Conservation (phyloP, 2,113 vertebrate genomes). For the Aptenodytes patagonicus region DNA sequence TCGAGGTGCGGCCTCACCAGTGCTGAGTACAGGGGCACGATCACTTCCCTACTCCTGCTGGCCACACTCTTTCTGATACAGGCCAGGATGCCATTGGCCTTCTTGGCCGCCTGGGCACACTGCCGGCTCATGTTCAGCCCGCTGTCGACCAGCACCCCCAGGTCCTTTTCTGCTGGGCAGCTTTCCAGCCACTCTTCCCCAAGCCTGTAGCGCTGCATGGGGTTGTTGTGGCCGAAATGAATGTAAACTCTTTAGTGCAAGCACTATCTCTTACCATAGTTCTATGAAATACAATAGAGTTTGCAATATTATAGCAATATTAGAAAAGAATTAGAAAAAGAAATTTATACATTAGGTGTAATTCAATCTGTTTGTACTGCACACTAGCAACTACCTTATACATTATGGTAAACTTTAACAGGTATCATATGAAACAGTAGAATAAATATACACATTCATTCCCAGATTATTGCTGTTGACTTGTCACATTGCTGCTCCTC, state of each 20-base stretch:
- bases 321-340: background rate
- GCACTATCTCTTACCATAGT: background rate
- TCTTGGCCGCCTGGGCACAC: too few relatives aligned
- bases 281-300: background rate
- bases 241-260: background rate
- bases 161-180: too few relatives aligned
- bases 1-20: too few relatives aligned
- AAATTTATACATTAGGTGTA: background rate
- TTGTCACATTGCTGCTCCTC: background rate
- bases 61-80: too few relatives aligned
- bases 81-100: too few relatives aligned
- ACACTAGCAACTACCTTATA: background rate
- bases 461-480: background rate
- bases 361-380: background rate
- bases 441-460: background rate
- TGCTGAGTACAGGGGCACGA: too few relatives aligned
- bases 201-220: too few relatives aligned
- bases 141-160: too few relatives aligned
- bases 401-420: background rate
- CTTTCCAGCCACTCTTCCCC: too few relatives aligned
- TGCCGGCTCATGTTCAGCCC: too few relatives aligned
- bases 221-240: background rate
- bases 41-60: too few relatives aligned
- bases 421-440: background rate
- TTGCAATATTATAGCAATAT: background rate